Evolutionary conservation across 2,888 invertebrate genomes (phyloP).

Genomic region (Apeira syringaria): DNA sequence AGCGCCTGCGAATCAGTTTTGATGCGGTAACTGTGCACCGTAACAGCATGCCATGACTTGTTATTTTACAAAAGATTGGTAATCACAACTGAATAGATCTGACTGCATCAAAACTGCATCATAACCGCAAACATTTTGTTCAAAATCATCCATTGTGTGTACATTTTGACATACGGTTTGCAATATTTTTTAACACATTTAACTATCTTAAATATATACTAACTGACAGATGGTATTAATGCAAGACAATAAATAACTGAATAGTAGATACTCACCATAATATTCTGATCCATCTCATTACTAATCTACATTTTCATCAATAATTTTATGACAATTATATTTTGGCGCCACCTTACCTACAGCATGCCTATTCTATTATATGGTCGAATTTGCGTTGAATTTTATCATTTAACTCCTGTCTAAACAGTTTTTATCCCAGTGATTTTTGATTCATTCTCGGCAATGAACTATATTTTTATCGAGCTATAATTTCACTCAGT

Average conservation of each 20-base stretch:
- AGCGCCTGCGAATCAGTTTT: too few relatives aligned
- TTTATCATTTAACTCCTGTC: too few relatives aligned
- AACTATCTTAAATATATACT: slow-evolving; percentile 1
- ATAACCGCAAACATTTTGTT: neutral
- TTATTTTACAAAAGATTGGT: too few relatives aligned
- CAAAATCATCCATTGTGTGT: neutral
- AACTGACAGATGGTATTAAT: slow-evolving; percentile 16
- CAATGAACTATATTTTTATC: too few relatives aligned
- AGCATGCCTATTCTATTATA: too few relatives aligned
- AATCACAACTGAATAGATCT: too few relatives aligned
- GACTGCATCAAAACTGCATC: neutral
- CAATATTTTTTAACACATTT: neutral
- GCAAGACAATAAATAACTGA: neutral
- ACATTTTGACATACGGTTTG: neutral
- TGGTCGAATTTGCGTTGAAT: too few relatives aligned
- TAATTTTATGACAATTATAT: slow-evolving; percentile 10
- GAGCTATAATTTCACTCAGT: too few relatives aligned
- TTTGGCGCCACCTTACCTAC: neutral
- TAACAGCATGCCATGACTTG: too few relatives aligned
- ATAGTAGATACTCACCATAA: slow-evolving; percentile 18
- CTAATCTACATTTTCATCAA: slow-evolving; percentile 13
- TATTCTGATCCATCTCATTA: slow-evolving; percentile 23
- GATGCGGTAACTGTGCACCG: too few relatives aligned
- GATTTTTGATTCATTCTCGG: too few relatives aligned
- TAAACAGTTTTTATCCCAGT: too few relatives aligned